phyloP scores from a whole-genome alignment of 2,797 vertebrate species.

The Pangasius larnaudii region DNA sequence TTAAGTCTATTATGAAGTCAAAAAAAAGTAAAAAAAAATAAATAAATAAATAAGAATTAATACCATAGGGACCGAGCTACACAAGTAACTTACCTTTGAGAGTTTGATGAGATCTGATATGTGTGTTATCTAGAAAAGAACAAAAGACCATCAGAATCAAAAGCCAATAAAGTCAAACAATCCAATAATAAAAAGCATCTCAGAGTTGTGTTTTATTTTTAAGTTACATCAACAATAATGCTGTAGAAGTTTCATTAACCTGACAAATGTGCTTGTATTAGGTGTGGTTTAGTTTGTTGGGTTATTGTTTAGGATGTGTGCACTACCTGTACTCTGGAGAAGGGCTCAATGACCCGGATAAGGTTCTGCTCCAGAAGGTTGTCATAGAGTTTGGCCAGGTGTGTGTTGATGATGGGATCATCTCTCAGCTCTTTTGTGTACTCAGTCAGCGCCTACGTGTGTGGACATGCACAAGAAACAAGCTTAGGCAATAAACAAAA shows the following conservation, averaged over 20 bases:
- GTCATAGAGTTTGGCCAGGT: conserved; percentile 93
- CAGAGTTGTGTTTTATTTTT: background rate
- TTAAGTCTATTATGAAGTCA: background rate
- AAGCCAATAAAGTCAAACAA: background rate
- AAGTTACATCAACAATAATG: background rate
- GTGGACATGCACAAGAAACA: conserved; percentile 16
- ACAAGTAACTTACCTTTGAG: conserved; percentile 82
- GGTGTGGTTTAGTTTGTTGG: no score
- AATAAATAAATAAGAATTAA: background rate
- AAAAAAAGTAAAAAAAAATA: background rate
- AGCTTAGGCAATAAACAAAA: conserved; percentile 20
- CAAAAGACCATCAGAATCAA: background rate
- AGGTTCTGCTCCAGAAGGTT: conserved; percentile 98
- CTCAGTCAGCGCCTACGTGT: conserved; percentile 87
- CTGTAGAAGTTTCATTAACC: background rate
- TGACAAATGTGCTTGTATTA: background rate
- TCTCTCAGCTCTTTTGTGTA: conserved; percentile 94
- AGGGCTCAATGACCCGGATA: conserved; percentile 96
- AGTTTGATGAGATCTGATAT: conserved; percentile 97
- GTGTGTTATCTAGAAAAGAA: conserved; percentile 86
- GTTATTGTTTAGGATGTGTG: background rate
- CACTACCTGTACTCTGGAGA: conserved; percentile 95
- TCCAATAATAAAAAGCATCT: background rate
- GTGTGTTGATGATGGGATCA: conserved; percentile 96
- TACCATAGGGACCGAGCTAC: background rate